Evolutionary conservation across 1,140 invertebrate genomes (phyloP), one percentile per base, ranked within the genome.

Genomic region (Pseudomyrmex concolor): DNA sequence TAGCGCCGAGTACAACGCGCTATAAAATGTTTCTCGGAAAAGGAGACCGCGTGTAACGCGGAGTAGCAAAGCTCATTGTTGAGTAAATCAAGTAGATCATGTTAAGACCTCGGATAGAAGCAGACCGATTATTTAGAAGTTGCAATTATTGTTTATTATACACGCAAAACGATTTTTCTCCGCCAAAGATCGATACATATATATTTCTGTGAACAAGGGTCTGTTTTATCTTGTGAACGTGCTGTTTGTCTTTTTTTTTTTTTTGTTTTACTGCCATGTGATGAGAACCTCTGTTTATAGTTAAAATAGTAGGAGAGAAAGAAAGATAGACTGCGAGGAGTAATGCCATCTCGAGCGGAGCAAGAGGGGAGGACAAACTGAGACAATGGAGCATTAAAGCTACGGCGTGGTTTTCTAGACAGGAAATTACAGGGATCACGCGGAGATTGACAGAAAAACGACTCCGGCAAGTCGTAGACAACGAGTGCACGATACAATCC

Each of bases 401-500:
- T 86, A 90, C 90, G 91, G 91, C 92, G 91, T 90, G 91, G 90
- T 93, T 93, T 92, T 94, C 92, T 92, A 92, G 93, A 94, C 92
- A 94, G 93, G 92, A 94, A 94, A 94, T 94, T 94, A 94, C 92
- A 94, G 93, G 93, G 92, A 94, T 94, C 92, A 92, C 91, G 89
- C 89, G 90, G 91, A 94, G 92, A 94, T 94, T 94, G 93, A 94
- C 93, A 94, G 93, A 94, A 94, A 94, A 94, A 93, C 93, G 90
- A 89, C 90, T 89, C 87, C 60, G 85, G 86, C 83, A 80, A 87
- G 87, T 87, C 84, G 90, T 73, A 83, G 85, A 89, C 86, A 83
- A 86, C 87, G 68, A 87, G 77, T 43, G 48, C 68, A 77, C 78
- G 84, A 84, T 84, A 86, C 73, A 86, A 73, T 25, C 22, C 22